These are phyloP conservation scores for Lycaon pictus DNA, from an alignment of 2,113 vertebrate genomes.

Conservation along the genomic window DNA sequence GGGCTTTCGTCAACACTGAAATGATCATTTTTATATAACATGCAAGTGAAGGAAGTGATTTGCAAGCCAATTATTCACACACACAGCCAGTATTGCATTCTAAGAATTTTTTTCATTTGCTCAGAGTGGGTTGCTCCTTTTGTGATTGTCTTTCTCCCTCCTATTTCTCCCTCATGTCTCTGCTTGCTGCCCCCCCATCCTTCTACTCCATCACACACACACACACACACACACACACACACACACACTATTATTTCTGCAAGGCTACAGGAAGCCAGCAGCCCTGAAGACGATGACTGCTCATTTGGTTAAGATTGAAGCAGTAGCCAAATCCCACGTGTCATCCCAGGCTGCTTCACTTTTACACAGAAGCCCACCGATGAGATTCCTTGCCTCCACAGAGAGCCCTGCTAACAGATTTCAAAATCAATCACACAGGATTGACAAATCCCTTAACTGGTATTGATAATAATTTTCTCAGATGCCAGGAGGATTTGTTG, in stretches of 20 bases:
- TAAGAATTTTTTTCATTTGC: neutral
- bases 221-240: neutral
- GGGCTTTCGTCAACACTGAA: neutral
- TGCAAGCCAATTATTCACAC: neutral
- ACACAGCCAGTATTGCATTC: neutral
- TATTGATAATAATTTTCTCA: conserved; percentile 30
- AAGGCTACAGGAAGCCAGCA: neutral
- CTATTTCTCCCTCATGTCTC: neutral
- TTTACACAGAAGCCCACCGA: neutral
- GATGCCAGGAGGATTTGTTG: neutral
- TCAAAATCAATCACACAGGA: neutral
- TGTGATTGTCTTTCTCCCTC: neutral
- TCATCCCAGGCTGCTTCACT: neutral
- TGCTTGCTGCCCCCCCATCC: neutral
- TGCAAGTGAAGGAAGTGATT: neutral
- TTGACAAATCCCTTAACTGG: neutral
- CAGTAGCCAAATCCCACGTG: neutral
- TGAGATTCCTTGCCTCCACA: neutral
- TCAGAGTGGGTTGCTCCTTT: neutral
- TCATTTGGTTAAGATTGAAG: neutral
- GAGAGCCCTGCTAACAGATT: neutral
- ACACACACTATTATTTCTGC: neutral
- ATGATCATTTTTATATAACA: conserved; percentile 52
- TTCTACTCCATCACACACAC: neutral
- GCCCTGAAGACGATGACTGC: neutral